Evolutionary conservation across 2,113 vertebrate species (phyloP).

Genomic region (Pelusios castaneus): DNA sequence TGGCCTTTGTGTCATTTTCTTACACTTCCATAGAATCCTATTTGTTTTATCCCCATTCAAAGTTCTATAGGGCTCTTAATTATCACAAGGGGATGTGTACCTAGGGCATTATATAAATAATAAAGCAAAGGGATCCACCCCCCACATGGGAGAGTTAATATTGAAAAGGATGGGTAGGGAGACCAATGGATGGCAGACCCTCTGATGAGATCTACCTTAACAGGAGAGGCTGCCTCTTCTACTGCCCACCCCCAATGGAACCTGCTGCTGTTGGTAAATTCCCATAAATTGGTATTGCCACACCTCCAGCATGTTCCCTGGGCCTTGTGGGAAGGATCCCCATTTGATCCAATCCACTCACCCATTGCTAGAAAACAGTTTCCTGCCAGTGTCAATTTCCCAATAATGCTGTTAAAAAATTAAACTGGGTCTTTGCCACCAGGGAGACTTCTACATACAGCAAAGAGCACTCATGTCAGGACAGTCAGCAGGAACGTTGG

Average conservation of each 20-base stretch:
- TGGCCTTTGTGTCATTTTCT: not conserved
- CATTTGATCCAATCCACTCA: not conserved
- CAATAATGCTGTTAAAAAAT: not conserved
- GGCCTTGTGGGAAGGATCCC: not conserved
- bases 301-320: not conserved
- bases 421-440: not conserved
- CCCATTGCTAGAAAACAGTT: not conserved
- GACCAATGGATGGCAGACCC: not conserved
- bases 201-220: not conserved
- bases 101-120: not conserved
- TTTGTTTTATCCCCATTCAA: not conserved
- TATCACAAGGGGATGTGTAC: not conserved
- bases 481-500: constrained; percentile 20
- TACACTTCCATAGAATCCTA: not conserved
- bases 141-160: not conserved
- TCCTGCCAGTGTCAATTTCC: constrained; percentile 19
- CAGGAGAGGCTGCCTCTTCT: not conserved
- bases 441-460: not conserved
- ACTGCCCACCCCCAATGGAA: not conserved
- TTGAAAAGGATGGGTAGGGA: not conserved
- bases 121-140: not conserved
- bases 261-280: not conserved
- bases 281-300: rapidly evolving
- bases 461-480: constrained; percentile 41
- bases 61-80: not conserved